Base-by-base conservation (phyloP, 2,113 vertebrate species). In the Scartelaos histophorus region DNA sequence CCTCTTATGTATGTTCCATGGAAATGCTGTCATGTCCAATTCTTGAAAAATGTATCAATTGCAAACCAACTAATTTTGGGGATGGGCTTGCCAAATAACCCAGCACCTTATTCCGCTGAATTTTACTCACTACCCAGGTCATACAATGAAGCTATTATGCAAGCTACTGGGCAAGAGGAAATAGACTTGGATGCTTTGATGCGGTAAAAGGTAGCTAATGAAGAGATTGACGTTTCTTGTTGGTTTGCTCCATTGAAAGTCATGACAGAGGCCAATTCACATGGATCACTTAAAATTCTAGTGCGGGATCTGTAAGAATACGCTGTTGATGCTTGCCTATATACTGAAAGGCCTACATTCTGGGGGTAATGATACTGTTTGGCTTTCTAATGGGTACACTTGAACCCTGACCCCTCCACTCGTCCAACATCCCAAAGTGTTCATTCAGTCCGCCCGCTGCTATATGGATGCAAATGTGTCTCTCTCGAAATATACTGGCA, bases 231-330 rank as follows among this genome's bases (percentile, higher is more conserved):
- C 80, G 81, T 78, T 85, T 74, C 82, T 79, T 81, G 69, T 86
- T 85, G 78, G 86, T 81, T 46, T 67, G 45, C 62, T 53, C 86
- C 74, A 87, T 89, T 83, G 80, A 87, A 82, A 88, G 82, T 76
- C 78, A 81, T 83, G 82, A 89, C 85, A 90, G 85, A 82, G 82
- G 79, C 77, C 25, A 61, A 85, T 92, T 94, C 92, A 92, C 86
- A 85, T 67, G 78, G 82, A 83, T 91, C 88, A 84, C 89, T 92
- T 92, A 87, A 89, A 84, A 93, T 93, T 93, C 91, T 82, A 74
- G 79, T 83, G 85, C 83, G 67, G 51, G 25, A 71, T 72, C 82
- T 69, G 21, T 58, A 54, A 82, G 85, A 87, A 89, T 76, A 75
- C 76, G 45, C 84, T 69, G 80, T 83, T 87, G 85, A 84, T 86